A percentile compares a stretch with the other conserved stretches of the same genome.
Conservation (phyloP, 2,888 invertebrate species). For the Rhopalosiphum nymphaeae region DNA sequence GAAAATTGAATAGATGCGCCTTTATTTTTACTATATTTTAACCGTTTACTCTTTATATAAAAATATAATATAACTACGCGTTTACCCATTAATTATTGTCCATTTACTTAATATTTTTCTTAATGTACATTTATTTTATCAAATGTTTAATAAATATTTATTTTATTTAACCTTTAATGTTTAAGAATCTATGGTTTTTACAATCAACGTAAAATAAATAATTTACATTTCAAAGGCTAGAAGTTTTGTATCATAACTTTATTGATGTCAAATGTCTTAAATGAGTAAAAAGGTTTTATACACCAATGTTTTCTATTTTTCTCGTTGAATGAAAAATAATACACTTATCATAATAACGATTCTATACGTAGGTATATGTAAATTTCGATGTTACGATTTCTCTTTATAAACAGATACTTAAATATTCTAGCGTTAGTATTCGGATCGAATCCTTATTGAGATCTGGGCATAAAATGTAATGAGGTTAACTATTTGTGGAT, state of each 20-base stretch:
- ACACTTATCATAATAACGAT: neutral
- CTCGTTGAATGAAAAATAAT: neutral
- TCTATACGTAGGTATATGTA: neutral
- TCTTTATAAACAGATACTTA: constrained; percentile 21
- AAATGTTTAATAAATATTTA: neutral
- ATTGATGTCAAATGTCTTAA: neutral
- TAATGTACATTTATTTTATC: neutral
- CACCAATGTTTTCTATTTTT: neutral
- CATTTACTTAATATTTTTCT: neutral
- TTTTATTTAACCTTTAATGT: neutral
- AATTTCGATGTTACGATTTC: constrained; percentile 43
- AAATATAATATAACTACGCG: neutral
- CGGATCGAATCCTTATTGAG: constrained; percentile 16
- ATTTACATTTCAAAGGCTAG: neutral
- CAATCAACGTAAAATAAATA: neutral
- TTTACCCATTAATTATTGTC: neutral
- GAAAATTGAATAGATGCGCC: neutral
- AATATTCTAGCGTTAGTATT: neutral
- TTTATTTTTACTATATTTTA: neutral
- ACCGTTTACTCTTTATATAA: neutral
- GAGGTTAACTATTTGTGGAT: constrained; percentile 32
- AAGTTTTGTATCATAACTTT: neutral
- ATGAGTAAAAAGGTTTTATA: neutral
- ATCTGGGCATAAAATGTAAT: neutral
- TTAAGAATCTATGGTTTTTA: neutral